Percentiles rank a stretch among this genome's conserved stretches.
phyloP scores from a whole-genome alignment of 1,140 invertebrate genomes.

The Neodiprion pinetum region DNA sequence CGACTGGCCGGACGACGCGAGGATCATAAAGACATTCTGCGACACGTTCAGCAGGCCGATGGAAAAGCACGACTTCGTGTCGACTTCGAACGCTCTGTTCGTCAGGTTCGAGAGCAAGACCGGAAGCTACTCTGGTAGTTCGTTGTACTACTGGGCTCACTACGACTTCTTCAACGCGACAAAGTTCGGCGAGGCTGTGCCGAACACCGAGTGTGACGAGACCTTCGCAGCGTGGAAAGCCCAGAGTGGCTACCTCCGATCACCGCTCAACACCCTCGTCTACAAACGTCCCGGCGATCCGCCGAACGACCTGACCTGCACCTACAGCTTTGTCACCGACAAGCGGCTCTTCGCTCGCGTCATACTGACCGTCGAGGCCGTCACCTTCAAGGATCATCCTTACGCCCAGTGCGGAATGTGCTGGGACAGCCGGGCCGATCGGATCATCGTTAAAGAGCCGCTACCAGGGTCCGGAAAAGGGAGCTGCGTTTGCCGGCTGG shows the following conservation, averaged over 20 bases:
- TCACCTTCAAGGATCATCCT: conserved; percentile 79
- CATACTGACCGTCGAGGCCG: conserved; percentile 73
- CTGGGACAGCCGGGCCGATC: conserved; percentile 81
- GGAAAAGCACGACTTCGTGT: conserved; percentile 92
- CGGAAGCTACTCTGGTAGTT: conserved; percentile 87
- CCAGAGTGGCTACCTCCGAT: conserved; percentile 73
- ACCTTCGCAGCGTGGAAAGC: conserved; percentile 81
- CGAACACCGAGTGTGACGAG: conserved; percentile 84
- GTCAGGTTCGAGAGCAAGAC: conserved; percentile 90
- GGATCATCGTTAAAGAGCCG: conserved; percentile 33
- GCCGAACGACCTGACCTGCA: conserved; percentile 73
- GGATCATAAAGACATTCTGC: conserved; percentile 91
- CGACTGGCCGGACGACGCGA: conserved; percentile 82
- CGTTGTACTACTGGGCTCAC: conserved; percentile 90
- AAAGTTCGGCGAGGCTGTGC: conserved; percentile 79
- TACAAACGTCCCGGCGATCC: conserved; percentile 76
- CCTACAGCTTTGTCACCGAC: conserved; percentile 84
- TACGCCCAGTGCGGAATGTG: conserved; percentile 81
- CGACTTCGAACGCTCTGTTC: conserved; percentile 83
- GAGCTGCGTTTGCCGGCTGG: conserved; percentile 73
- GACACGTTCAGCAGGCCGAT: conserved; percentile 90
- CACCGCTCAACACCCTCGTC: conserved; percentile 83
- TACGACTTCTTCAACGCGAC: conserved; percentile 94
- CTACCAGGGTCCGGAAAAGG: conserved; percentile 73
- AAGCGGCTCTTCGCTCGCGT: conserved; percentile 80